These are phyloP conservation scores for Tetanocera ferruginea DNA, from an alignment of 2,888 invertebrate genomes.

Conservation along the genomic window DNA sequence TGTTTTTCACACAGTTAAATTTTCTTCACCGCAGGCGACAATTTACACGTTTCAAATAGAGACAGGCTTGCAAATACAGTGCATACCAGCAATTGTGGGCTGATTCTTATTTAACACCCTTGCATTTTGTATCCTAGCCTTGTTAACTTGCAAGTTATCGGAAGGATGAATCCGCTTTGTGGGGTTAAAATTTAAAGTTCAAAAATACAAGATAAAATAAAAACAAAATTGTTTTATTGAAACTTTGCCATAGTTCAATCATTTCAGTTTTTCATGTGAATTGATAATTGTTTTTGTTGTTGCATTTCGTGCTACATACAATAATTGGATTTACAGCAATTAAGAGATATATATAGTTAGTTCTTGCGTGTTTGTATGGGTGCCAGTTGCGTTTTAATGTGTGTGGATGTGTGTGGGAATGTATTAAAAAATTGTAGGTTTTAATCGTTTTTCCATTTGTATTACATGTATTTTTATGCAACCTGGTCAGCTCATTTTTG, in stretches of 20 bases:
- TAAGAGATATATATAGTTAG: neutral
- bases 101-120: neutral
- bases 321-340: conserved; percentile 15
- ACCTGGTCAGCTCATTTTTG: neutral
- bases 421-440: conserved; percentile 1
- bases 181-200: neutral
- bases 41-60: neutral
- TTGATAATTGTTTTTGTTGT: neutral
- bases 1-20: neutral
- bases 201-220: no score
- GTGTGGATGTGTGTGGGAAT: neutral
- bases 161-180: neutral
- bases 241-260: no score
- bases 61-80: neutral
- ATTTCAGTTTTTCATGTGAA: no score
- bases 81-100: neutral
- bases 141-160: neutral
- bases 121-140: neutral
- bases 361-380: neutral
- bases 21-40: neutral
- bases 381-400: neutral
- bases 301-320: neutral
- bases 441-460: conserved; percentile 5
- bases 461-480: neutral
- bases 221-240: no score